Base-by-base conservation (phyloP, 2,797 vertebrate species). In the Liparis tanakae region DNA sequence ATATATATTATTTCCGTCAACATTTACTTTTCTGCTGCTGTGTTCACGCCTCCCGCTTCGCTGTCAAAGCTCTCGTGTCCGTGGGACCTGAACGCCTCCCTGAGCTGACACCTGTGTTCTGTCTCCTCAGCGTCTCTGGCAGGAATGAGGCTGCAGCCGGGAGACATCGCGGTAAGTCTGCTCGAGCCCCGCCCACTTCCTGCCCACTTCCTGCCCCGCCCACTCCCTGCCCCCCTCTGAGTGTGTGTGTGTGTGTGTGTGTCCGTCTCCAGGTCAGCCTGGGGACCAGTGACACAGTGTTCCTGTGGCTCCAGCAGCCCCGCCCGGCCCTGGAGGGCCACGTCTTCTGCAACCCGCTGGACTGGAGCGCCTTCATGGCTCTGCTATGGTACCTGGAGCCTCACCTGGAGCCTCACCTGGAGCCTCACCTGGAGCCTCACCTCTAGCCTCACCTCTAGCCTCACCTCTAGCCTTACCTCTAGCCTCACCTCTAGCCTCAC, bases 231-330 rank as follows among this genome's bases (percentile, higher is more conserved):
- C n/a, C n/a, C n/a, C 5, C 34, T 36, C 34, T 4, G 58, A 82
- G 60, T 60, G 71, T 67, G 69, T 81, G 54, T 66, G 36, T 60
- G 70, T 66, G 65, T 48, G 46, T 68, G 51, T 82, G 67, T 66
- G 56, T 82, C 3, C 70, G 8, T 67, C 1, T 74, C 0, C 37
- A 99, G 98, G 95, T 99, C 67, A 98, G 97, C 82, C 88, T 99
- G 79, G 98, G 98, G 1, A 99, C 98, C 66, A 99, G 98, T 63
- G 98, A 99, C 75, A 99, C 97, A 0, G 92, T 98, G 3, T 99
- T 99, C 55, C 91, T 98, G 57, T 99, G 97, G 97, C 93, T 98
- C 78, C 93, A 91, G 81, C 90, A 96, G 43, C 96, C 97, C 54
- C 91, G 60, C 4, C 96, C 96, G 0, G 93, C 95, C 37, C 78